Conservation (phyloP, 2,797 vertebrate species). For the Helarctos malayanus region DNA sequence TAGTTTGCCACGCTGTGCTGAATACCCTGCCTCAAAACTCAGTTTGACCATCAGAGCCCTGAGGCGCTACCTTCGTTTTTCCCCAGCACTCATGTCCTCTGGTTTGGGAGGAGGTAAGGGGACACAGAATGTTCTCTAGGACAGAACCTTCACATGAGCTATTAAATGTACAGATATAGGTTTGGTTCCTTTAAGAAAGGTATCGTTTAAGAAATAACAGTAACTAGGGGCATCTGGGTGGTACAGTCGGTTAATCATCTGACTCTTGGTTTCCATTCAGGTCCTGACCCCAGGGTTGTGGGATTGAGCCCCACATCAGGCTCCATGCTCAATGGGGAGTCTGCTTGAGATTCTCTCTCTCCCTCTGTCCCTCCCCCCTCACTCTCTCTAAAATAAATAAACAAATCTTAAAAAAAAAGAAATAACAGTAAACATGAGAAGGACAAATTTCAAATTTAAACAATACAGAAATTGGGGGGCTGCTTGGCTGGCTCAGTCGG, state of each 20-base stretch:
- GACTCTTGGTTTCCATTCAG: neutral
- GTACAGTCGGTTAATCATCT: neutral
- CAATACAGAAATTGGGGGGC: neutral
- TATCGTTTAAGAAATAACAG: slow-evolving; percentile 21
- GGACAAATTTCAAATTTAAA: neutral
- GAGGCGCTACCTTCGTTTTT: neutral
- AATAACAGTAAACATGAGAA: neutral
- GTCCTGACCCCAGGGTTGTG: neutral
- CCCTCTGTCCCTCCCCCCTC: neutral
- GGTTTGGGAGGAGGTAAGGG: neutral
- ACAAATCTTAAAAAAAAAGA: neutral
- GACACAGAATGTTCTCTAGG: neutral
- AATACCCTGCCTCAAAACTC: neutral
- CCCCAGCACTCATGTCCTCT: neutral
- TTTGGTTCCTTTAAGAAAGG: neutral
- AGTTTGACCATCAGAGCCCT: neutral
- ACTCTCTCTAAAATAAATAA: neutral
- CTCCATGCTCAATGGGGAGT: neutral
- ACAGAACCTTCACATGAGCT: neutral
- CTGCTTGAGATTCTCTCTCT: neutral
- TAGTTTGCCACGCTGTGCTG: neutral
- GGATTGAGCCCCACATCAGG: neutral
- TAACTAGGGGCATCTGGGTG: neutral
- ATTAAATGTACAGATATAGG: neutral
- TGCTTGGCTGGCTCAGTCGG: neutral